Evolutionary conservation across 2,797 vertebrate species (phyloP).

Genomic region (Dermochelys coriacea): DNA sequence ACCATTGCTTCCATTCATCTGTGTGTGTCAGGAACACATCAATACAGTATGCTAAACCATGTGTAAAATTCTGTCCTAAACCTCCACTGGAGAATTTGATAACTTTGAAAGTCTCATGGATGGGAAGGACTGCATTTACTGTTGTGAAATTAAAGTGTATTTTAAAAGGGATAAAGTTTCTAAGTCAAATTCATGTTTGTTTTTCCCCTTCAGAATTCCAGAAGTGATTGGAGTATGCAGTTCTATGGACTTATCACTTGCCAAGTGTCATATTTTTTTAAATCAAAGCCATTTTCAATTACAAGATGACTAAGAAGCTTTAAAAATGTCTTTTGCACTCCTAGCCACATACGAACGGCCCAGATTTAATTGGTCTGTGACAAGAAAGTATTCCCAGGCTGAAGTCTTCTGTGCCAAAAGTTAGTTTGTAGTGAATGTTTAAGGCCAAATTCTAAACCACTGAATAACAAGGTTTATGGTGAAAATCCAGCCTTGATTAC

Average conservation of each 20-base stretch:
- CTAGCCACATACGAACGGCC: constrained; percentile 16
- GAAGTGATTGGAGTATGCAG: background rate
- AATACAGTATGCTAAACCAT: background rate
- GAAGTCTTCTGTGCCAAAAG: constrained; percentile 25
- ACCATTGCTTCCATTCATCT: background rate
- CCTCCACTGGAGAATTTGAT: background rate
- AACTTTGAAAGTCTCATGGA: background rate
- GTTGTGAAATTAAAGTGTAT: background rate
- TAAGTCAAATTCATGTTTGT: constrained; percentile 14
- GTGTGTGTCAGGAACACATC: background rate
- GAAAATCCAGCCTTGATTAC: background rate
- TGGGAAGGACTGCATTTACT: background rate
- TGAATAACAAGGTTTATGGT: background rate
- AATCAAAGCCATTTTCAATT: constrained; percentile 11
- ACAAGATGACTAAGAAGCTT: constrained; percentile 2
- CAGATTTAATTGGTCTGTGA: constrained; percentile 35
- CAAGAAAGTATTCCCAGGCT: constrained; percentile 28
- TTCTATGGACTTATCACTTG: constrained; percentile 41
- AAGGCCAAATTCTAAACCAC: constrained; percentile 9
- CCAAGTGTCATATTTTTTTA: constrained; percentile 33
- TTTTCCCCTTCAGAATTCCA: constrained; percentile 22
- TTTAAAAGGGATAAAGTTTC: background rate
- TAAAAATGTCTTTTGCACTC: constrained; percentile 25
- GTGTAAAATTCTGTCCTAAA: background rate
- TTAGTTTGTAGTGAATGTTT: background rate